These are phyloP conservation scores for Falco cherrug DNA, from an alignment of 2,797 vertebrate genomes.

Conservation along the genomic window DNA sequence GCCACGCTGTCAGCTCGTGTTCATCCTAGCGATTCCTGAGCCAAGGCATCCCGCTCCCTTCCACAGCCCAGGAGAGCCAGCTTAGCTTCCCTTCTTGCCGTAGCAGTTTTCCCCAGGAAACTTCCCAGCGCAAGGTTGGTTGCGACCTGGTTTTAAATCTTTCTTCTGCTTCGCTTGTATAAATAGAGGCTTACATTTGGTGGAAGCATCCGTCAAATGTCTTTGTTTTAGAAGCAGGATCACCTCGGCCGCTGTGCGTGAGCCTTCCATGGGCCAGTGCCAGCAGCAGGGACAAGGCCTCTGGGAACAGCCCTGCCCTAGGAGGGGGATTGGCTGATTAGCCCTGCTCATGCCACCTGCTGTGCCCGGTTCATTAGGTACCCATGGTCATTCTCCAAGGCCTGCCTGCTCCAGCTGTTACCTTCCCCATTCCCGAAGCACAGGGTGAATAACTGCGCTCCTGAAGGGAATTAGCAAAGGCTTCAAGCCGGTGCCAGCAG, in stretches of 20 bases:
- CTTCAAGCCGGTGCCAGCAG: neutral
- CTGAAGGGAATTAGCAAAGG: rapidly evolving
- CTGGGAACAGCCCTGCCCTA: neutral
- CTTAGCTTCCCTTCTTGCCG: neutral
- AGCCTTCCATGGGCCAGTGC: neutral
- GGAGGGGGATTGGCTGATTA: neutral
- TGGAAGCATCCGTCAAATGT: neutral
- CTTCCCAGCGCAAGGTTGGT: neutral
- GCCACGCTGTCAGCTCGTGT: neutral
- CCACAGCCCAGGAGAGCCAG: too few relatives aligned
- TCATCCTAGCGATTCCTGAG: too few relatives aligned
- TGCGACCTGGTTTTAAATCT: neutral
- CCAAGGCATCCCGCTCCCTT: neutral
- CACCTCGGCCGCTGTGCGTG: rapidly evolving
- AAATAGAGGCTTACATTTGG: neutral
- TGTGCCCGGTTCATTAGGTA: neutral
- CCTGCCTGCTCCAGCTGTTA: neutral
- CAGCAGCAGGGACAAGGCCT: neutral
- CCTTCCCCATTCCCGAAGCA: neutral
- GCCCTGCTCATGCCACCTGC: neutral
- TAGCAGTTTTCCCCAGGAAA: neutral
- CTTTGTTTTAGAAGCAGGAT: neutral
- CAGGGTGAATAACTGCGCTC: neutral
- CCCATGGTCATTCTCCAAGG: rapidly evolving
- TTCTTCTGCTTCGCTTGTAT: neutral